Percentiles rank a stretch among this genome's conserved stretches.
Evolutionary conservation across 2,113 vertebrate species (phyloP).

Genomic region (Machaerirhynchus nigripectus): DNA sequence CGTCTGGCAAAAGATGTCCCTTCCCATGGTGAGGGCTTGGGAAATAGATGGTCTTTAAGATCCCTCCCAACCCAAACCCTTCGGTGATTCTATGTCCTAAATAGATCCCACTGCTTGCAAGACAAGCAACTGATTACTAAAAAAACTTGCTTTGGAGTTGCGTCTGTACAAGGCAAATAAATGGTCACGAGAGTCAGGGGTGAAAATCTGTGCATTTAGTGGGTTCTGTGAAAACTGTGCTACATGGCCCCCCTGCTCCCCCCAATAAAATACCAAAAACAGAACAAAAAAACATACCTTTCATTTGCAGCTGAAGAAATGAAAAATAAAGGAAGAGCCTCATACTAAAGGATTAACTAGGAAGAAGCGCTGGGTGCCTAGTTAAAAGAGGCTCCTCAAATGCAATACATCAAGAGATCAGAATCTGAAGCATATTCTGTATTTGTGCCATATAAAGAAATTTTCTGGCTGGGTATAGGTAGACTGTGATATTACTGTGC

Average conservation of each 20-base stretch:
- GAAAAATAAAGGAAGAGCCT: not conserved
- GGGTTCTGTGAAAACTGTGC: not conserved
- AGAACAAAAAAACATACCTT: not conserved
- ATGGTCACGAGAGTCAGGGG: not conserved
- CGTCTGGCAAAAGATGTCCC: not conserved
- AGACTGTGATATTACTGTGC: not conserved
- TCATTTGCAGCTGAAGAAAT: not conserved
- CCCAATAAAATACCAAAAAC: not conserved
- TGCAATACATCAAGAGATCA: not conserved
- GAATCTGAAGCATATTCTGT: not conserved
- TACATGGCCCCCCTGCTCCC: fast-evolving
- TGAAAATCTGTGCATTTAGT: not conserved
- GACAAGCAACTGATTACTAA: not conserved
- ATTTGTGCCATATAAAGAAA: not conserved
- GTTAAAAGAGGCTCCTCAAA: not conserved
- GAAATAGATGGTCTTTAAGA: not conserved
- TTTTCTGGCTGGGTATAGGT: not conserved
- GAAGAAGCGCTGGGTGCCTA: not conserved
- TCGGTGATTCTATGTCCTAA: not conserved
- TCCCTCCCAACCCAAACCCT: not conserved
- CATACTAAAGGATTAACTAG: not conserved
- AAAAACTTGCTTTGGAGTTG: not conserved
- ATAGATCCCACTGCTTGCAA: not conserved
- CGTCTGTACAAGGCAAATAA: not conserved
- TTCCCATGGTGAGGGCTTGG: not conserved